Conservation (phyloP, 2,113 vertebrate genomes). For the Propithecus coquereli region DNA sequence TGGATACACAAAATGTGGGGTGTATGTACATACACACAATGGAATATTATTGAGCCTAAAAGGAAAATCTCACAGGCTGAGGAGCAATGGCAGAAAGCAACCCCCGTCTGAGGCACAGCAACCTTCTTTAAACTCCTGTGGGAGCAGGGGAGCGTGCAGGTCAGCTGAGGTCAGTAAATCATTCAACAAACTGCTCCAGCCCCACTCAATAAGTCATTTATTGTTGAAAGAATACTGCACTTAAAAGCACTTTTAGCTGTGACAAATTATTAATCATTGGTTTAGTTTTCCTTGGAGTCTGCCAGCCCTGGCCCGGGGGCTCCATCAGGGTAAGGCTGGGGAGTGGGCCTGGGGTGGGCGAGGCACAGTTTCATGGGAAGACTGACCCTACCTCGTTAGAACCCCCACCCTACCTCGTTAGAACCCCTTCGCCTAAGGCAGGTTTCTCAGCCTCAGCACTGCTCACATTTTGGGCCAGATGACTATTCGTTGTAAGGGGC, state of each 20-base stretch:
- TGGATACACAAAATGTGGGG: background rate
- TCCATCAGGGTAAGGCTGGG: background rate
- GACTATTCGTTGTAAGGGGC: rapidly evolving
- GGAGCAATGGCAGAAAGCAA: background rate
- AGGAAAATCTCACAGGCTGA: background rate
- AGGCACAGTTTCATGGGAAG: background rate
- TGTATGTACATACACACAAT: background rate
- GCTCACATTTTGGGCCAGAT: background rate
- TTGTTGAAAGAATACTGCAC: background rate
- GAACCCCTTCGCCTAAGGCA: background rate
- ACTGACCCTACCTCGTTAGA: too few relatives aligned
- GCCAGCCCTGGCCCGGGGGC: background rate
- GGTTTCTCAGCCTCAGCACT: background rate
- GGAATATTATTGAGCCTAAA: background rate
- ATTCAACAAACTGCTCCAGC: background rate
- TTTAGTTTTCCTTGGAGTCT: background rate
- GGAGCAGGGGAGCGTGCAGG: background rate
- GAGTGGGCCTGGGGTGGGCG: rapidly evolving
- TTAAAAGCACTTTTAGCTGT: background rate
- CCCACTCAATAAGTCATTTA: background rate
- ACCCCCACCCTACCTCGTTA: too few relatives aligned
- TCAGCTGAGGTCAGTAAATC: slow-evolving; percentile 13
- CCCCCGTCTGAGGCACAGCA: background rate
- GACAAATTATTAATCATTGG: background rate
- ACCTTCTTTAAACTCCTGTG: background rate